Percentiles rank a stretch among this genome's conserved stretches.
phyloP scores from a whole-genome alignment of 1,140 invertebrate genomes.

The Hestina assimilis region DNA sequence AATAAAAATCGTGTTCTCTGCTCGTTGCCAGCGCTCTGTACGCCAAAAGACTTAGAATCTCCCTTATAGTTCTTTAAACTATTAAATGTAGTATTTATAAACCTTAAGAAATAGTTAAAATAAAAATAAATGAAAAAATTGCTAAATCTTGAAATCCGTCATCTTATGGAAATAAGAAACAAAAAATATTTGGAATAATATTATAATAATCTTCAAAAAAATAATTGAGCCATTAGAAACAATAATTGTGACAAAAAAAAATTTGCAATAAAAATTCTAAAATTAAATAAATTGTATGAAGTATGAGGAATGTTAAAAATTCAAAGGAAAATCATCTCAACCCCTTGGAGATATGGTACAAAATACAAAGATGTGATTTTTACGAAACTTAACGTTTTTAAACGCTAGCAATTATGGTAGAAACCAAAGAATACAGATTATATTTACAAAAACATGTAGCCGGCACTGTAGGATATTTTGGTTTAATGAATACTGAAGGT shows the following conservation, averaged over 20 bases:
- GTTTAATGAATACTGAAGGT: constrained; percentile 12
- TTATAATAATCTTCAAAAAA: too few species aligned
- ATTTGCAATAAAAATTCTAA: neutral
- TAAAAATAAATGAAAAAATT: too few species aligned
- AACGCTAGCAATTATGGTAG: constrained; percentile 7
- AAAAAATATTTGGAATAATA: too few species aligned
- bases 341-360: constrained; percentile 10
- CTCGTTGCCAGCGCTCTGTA: too few species aligned
- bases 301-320: neutral
- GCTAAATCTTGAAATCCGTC: too few species aligned
- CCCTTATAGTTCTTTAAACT: too few species aligned
- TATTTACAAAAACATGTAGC: constrained; percentile 17
- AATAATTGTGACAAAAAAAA: constrained; percentile 2
- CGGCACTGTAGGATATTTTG: constrained; percentile 17
- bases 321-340: neutral
- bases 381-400: constrained; percentile 11
- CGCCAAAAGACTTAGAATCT: too few species aligned
- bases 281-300: too few species aligned
- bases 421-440: constrained; percentile 19
- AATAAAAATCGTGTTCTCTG: too few species aligned
- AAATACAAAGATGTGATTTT: constrained; percentile 2
- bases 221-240: neutral
- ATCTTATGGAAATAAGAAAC: too few species aligned
- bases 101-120: too few species aligned
- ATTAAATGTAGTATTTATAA: too few species aligned